These are phyloP conservation scores for Geodia barretti DNA, from an alignment of 37 sponge, comb jelly and placozoan species.

Conservation along the genomic window DNA sequence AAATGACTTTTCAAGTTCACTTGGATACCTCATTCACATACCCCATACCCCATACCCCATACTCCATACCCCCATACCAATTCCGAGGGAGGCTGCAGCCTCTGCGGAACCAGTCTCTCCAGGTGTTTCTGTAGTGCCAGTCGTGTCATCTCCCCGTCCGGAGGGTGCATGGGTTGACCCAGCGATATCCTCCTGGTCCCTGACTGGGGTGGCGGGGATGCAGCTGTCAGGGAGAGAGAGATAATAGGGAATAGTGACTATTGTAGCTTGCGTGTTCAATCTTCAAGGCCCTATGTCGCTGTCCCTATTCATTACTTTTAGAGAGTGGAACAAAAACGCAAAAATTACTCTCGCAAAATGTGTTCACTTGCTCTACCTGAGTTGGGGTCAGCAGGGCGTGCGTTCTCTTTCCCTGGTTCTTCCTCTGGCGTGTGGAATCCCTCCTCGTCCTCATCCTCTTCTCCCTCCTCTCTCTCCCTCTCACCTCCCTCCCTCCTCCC, in stretches of 20 bases:
- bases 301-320: too few species aligned
- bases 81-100: neutral
- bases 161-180: conserved; percentile 61
- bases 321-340: too few species aligned
- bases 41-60: too few species aligned
- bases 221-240: too few species aligned
- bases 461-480: neutral
- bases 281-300: neutral
- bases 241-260: neutral
- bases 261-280: neutral
- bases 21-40: too few species aligned
- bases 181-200: conserved; percentile 42
- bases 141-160: conserved; percentile 33
- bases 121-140: conserved; percentile 19
- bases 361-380: too few species aligned
- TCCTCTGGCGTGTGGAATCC: neutral
- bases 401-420: neutral
- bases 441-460: neutral
- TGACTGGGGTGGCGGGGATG: neutral
- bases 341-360: too few species aligned
- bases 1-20: too few species aligned
- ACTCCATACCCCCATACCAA: neutral
- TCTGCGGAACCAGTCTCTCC: neutral
- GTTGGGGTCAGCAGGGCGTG: neutral
- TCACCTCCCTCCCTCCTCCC: neutral